A percentile compares a stretch with the other conserved stretches of the same genome.
Evolutionary conservation across 1,140 invertebrate species (phyloP).

Genomic region (Acyrthosiphon pisum): DNA sequence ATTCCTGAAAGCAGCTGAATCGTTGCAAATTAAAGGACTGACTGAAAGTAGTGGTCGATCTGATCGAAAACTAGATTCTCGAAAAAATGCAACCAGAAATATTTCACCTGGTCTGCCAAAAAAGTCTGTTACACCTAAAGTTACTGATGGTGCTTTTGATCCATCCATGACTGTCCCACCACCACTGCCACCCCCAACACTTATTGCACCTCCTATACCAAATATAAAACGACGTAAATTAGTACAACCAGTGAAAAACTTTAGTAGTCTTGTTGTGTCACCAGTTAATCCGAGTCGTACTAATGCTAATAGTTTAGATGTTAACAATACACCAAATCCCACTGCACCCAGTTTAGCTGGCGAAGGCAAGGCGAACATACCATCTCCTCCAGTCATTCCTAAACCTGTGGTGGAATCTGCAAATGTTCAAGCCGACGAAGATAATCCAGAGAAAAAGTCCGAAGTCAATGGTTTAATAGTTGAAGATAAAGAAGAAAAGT

Average conservation of each 20-base stretch:
- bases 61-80: slow-evolving; percentile 48
- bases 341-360: slow-evolving; percentile 54
- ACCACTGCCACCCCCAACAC: slow-evolving; percentile 2
- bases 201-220: slow-evolving; percentile 41
- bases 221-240: slow-evolving; percentile 58
- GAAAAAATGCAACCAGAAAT: slow-evolving; percentile 37
- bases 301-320: slow-evolving; percentile 58
- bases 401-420: slow-evolving; percentile 56
- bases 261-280: slow-evolving; percentile 55
- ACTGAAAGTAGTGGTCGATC: slow-evolving; percentile 70
- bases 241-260: slow-evolving; percentile 58
- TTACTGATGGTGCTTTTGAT: slow-evolving; percentile 23
- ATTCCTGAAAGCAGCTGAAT: slow-evolving; percentile 88
- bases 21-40: slow-evolving; percentile 88
- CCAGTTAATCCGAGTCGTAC: slow-evolving; percentile 57
- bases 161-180: slow-evolving; percentile 44
- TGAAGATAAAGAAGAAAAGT: slow-evolving; percentile 44
- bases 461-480: slow-evolving; percentile 40
- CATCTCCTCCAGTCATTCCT: slow-evolving; percentile 57
- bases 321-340: slow-evolving; percentile 57
- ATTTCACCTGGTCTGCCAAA: slow-evolving; percentile 31
- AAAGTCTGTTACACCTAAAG: slow-evolving; percentile 56
- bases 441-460: not conserved
- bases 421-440: slow-evolving; percentile 13
- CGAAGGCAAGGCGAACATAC: slow-evolving; percentile 58